phyloP scores from a whole-genome alignment of 2,888 invertebrate genomes.

The Micoletzkya japonica region DNA sequence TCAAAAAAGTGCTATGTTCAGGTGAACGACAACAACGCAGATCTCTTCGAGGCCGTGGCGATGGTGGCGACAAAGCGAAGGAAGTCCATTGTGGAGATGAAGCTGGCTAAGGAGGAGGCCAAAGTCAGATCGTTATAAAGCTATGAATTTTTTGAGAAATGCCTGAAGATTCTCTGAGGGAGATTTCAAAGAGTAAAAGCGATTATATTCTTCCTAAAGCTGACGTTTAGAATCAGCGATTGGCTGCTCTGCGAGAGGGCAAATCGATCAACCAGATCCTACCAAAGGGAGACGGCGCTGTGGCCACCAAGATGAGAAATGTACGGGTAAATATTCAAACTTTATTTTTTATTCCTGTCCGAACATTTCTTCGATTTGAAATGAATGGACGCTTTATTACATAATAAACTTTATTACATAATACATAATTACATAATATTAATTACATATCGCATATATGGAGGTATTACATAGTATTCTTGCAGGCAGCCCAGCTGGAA shows the following conservation, averaged over 20 bases:
- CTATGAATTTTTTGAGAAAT: too few relatives aligned
- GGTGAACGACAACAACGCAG: constrained; percentile 33
- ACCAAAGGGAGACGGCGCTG: constrained; percentile 46
- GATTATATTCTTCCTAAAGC: not conserved
- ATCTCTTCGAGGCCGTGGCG: constrained; percentile 32
- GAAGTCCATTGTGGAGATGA: constrained; percentile 28
- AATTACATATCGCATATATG: not conserved
- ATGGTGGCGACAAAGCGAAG: constrained; percentile 30
- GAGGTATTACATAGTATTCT: too few relatives aligned
- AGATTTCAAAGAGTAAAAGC: not conserved
- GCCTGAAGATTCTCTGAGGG: too few relatives aligned
- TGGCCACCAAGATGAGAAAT: constrained; percentile 47
- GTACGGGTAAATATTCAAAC: constrained; percentile 1
- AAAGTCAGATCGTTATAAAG: constrained; percentile 2
- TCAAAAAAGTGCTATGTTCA: too few relatives aligned
- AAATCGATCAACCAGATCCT: constrained; percentile 18
- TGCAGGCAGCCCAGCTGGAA: constrained; percentile 17
- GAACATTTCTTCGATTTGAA: too few relatives aligned
- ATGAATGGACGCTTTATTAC: not conserved
- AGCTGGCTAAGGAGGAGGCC: constrained; percentile 23
- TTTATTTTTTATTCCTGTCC: too few relatives aligned
- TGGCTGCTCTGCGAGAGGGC: constrained; percentile 24
- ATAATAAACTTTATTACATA: not conserved
- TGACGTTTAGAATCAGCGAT: constrained; percentile 19
- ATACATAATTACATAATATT: too few relatives aligned